Evolutionary conservation across 2,797 vertebrate genomes (phyloP), one percentile per base, ranked within the genome.

Genomic region (Furcifer pardalis): DNA sequence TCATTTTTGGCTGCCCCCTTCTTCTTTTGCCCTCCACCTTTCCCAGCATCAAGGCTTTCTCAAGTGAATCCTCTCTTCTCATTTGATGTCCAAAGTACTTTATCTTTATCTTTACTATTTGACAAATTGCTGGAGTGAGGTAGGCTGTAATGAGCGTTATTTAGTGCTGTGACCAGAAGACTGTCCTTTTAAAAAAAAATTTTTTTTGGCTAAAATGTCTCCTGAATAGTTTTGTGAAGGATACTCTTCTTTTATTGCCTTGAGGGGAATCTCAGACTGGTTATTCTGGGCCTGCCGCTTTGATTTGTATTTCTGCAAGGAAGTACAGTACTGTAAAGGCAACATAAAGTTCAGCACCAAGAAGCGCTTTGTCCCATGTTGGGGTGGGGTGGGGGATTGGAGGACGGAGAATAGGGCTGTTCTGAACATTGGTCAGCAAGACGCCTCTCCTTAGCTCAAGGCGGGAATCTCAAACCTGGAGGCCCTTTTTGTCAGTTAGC

Each of bases 201-300:
- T n/a, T 62, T 65, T n/a, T n/a, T 62, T 65, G 30, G 40, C 13
- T 79, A 49, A 13, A 23, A 49, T 62, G 19, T n/a, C 62, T 27
- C 5, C n/a, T 77, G 42, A 60, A 78, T 27, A 32, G 49, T 76
- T 69, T n/a, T 46, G 30, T 76, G 44, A 60, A 77, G n/a, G 49
- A 25, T 37, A 15, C 25, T 62, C 17, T 46, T 23, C 15, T 77
- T 86, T 86, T 77, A 23, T 35, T 49, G 79, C 79, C 63, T 81
- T 15, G 5, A 81, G 52, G 79, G 74, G 66, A 21, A 32, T 37
- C 40, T 6, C 40, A 46, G 40, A 32, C 79, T 76, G 52, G 79
- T 81, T 81, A 75, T 76, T 81, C 79, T 49, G 40, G 73, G 79
- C 37, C 42, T 77, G 49, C 73, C 23, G 23, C 65, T 72, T 62